Evolutionary conservation across 2,797 vertebrate genomes (phyloP).

Genomic region (Hoplostethus mediterraneus): DNA sequence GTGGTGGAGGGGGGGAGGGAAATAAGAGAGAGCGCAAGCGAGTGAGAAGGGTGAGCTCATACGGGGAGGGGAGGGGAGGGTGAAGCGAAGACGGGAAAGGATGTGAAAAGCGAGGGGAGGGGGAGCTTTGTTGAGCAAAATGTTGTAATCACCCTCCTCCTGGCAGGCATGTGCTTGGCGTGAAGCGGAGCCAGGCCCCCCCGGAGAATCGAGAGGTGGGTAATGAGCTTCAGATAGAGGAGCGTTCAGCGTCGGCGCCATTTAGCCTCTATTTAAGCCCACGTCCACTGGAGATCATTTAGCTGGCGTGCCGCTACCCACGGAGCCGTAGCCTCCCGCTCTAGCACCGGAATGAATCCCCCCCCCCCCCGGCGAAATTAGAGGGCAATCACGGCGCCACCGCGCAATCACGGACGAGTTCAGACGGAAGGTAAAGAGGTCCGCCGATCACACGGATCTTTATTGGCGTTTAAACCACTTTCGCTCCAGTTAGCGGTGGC

Average conservation of each 20-base stretch:
- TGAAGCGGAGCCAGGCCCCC: conserved; percentile 74
- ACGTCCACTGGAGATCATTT: conserved; percentile 77
- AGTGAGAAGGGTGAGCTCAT: conserved; percentile 1
- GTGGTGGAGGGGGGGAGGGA: conserved; percentile 17
- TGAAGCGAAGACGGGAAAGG: conserved; percentile 48
- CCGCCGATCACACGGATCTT: conserved; percentile 50
- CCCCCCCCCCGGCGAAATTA: conserved; percentile 65
- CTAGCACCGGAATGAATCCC: no score
- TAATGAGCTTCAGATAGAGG: conserved; percentile 81
- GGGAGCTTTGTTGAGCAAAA: conserved; percentile 75
- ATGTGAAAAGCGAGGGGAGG: conserved; percentile 35
- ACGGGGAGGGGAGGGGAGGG: conserved; percentile 7
- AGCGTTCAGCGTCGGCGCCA: conserved; percentile 48
- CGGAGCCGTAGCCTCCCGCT: conserved; percentile 38
- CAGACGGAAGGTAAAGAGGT: conserved; percentile 65
- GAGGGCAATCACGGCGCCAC: conserved; percentile 63
- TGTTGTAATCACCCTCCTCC: conserved; percentile 83
- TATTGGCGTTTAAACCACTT: conserved; percentile 34
- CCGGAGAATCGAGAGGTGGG: conserved; percentile 66
- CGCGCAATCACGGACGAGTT: conserved; percentile 60
- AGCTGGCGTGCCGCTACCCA: conserved; percentile 51
- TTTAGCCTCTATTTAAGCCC: conserved; percentile 77
- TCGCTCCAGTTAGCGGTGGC: conserved; percentile 1
- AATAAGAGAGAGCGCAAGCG: conserved; percentile 7
- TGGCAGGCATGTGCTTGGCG: conserved; percentile 74